A percentile compares a stretch with the other conserved stretches of the same genome.
These are phyloP conservation scores for Taxidea taxus DNA, from an alignment of 2,113 vertebrate species.

Conservation along the genomic window DNA sequence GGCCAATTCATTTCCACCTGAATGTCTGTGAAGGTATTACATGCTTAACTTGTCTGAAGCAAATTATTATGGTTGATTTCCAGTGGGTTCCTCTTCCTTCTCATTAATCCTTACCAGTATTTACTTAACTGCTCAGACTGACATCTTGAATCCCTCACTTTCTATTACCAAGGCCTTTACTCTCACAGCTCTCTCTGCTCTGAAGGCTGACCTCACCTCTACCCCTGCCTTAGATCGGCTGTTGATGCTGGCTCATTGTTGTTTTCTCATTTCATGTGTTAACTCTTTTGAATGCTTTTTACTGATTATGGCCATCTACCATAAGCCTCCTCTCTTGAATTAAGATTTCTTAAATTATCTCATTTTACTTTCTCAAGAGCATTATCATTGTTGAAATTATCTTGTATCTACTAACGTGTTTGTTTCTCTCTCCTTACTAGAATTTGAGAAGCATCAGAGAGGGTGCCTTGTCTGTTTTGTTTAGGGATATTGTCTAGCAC, in stretches of 20 bases:
- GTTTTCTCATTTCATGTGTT: neutral
- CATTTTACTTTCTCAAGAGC: neutral
- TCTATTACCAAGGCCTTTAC: neutral
- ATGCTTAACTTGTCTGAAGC: neutral
- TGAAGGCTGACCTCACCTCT: neutral
- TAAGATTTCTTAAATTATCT: neutral
- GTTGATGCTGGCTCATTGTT: neutral
- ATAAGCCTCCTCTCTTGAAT: neutral
- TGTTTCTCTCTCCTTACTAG: neutral
- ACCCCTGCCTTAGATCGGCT: rapidly evolving
- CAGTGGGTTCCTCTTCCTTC: neutral
- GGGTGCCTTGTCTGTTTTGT: neutral
- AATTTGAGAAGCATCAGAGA: neutral
- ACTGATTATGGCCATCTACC: neutral
- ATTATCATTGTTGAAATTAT: neutral
- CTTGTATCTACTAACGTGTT: neutral
- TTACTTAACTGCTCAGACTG: neutral
- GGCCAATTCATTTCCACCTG: neutral
- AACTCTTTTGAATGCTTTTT: neutral
- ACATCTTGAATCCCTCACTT: neutral
- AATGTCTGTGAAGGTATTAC: neutral
- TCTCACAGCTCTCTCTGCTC: neutral
- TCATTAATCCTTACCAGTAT: neutral
- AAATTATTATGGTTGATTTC: neutral
- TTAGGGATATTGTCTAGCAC: neutral